Percentiles rank a stretch among this genome's conserved stretches.
phyloP scores from a whole-genome alignment of 2,797 vertebrate genomes.

The Coluber constrictor region DNA sequence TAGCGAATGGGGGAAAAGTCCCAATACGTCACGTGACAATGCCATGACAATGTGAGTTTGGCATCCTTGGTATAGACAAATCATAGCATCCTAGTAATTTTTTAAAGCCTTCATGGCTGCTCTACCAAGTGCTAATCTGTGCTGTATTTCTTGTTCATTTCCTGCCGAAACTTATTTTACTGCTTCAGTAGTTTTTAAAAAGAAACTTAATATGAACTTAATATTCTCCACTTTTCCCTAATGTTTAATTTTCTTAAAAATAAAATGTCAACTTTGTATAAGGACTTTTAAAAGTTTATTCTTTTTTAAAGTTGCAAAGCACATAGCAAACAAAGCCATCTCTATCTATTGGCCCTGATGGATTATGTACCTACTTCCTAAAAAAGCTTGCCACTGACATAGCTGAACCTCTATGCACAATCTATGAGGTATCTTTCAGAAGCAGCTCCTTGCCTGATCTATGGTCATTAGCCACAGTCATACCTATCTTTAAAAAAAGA shows the following conservation, averaged over 20 bases:
- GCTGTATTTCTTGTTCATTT: neutral
- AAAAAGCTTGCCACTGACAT: no score
- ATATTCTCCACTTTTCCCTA: neutral
- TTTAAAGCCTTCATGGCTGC: neutral
- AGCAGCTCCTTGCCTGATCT: no score
- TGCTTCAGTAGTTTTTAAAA: neutral
- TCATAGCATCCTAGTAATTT: neutral
- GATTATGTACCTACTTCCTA: no score
- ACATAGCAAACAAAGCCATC: neutral
- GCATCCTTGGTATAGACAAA: neutral
- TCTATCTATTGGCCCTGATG: no score
- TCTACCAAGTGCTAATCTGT: neutral
- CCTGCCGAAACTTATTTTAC: neutral
- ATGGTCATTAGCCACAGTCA: no score
- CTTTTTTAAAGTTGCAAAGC: neutral
- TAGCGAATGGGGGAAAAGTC: accelerated
- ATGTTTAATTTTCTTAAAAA: neutral
- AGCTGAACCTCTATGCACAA: no score
- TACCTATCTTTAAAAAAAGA: no score
- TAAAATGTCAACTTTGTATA: neutral
- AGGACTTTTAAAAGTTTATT: neutral
- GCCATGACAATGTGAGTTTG: no score
- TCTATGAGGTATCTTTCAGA: no score
- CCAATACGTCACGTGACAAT: no score
- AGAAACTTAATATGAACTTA: neutral